Conservation (phyloP, 1,140 invertebrate genomes). For the Lepidurus couesii region DNA sequence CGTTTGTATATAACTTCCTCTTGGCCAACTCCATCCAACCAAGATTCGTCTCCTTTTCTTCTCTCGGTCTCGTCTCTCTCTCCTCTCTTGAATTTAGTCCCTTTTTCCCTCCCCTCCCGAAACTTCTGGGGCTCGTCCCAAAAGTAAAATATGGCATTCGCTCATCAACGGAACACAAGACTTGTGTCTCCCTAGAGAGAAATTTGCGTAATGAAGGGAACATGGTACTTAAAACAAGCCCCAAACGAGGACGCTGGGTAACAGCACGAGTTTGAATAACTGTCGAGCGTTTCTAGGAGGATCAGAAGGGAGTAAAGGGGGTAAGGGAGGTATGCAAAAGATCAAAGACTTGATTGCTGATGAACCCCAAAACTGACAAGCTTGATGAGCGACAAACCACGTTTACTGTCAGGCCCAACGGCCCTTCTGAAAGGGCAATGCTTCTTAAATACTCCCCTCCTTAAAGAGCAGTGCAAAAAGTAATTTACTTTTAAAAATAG, state of each 20-base stretch:
- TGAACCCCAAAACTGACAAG: constrained; percentile 13
- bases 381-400: constrained; percentile 2
- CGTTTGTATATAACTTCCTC: neutral
- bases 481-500: no score
- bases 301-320: neutral
- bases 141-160: constrained; percentile 6
- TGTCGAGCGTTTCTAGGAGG: neutral
- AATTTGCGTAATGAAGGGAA: constrained; percentile 19
- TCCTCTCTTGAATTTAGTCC: neutral
- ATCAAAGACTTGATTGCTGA: constrained; percentile 19
- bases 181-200: constrained; percentile 18
- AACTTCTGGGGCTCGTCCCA: neutral
- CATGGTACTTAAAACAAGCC: neutral
- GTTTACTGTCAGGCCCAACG: neutral
- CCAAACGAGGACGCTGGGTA: neutral
- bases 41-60: neutral
- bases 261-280: constrained; percentile 11
- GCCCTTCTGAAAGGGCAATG: neutral
- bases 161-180: constrained; percentile 11
- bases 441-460: no score
- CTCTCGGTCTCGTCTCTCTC: neutral
- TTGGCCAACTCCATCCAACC: neutral
- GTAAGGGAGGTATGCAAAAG: neutral
- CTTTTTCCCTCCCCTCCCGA: neutral
- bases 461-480: no score